A percentile compares a stretch with the other conserved stretches of the same genome.
These are phyloP conservation scores for Brevimyrus niger DNA, from an alignment of 2,113 vertebrate species.

Conservation along the genomic window DNA sequence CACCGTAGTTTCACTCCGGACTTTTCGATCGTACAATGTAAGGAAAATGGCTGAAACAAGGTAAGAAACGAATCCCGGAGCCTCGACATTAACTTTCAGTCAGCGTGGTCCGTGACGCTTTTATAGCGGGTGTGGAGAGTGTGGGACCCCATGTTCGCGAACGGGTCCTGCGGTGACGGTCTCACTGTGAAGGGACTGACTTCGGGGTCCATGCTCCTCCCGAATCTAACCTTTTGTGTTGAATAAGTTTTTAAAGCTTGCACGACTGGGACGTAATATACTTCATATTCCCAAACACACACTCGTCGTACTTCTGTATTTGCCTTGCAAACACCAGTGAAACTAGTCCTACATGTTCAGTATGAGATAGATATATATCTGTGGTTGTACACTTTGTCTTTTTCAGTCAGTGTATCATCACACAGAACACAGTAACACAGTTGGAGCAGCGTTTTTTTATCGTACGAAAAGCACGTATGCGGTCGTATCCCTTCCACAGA, in stretches of 20 bases:
- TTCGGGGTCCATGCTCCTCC: background rate
- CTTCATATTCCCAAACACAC: background rate
- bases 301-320: background rate
- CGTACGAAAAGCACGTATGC: background rate
- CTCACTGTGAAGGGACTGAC: background rate
- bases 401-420: background rate
- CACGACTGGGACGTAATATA: background rate
- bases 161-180: background rate
- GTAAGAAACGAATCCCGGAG: conserved; percentile 2
- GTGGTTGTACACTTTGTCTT: background rate
- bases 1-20: background rate
- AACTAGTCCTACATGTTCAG: background rate
- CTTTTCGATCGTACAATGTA: conserved; percentile 5
- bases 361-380: background rate
- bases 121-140: background rate
- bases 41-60: conserved; percentile 16
- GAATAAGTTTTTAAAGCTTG: background rate
- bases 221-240: background rate
- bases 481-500: background rate
- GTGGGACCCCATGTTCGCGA: background rate
- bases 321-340: background rate
- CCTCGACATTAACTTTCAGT: background rate
- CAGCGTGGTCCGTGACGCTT: background rate
- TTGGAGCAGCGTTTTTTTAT: background rate
- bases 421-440: background rate